These are phyloP conservation scores for Thysanoteuthis rhombus DNA, from an alignment of 2,888 invertebrate species.

Conservation along the genomic window DNA sequence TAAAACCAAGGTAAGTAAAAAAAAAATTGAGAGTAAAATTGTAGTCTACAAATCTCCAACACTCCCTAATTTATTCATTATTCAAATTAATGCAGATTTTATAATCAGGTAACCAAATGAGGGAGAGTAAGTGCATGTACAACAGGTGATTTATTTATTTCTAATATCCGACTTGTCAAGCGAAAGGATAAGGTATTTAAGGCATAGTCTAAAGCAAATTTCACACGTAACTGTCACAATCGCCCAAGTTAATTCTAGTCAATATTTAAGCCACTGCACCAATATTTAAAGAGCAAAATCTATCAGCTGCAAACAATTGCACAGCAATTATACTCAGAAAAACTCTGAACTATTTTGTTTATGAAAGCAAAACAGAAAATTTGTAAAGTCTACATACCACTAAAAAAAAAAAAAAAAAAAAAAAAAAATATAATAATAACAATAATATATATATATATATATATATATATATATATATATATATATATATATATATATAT, in stretches of 20 bases:
- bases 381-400: too few species aligned
- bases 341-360: too few species aligned
- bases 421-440: too few species aligned
- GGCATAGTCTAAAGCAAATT: background rate
- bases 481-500: too few species aligned
- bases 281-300: background rate
- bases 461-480: too few species aligned
- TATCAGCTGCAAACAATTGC: too few species aligned
- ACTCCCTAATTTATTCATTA: background rate
- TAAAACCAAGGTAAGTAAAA: background rate
- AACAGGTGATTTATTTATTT: background rate
- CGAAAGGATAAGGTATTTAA: background rate
- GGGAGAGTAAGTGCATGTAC: background rate
- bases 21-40: background rate
- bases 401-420: too few species aligned
- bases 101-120: conserved; percentile 12
- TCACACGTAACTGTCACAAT: background rate
- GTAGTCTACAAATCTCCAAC: background rate
- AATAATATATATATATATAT: too few species aligned
- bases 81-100: conserved; percentile 12
- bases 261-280: background rate
- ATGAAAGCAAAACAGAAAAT: too few species aligned
- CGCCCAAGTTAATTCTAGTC: background rate
- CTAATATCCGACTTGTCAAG: background rate
- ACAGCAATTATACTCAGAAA: too few species aligned